Conservation (phyloP, 2,888 invertebrate genomes). For the Bombylius major region DNA sequence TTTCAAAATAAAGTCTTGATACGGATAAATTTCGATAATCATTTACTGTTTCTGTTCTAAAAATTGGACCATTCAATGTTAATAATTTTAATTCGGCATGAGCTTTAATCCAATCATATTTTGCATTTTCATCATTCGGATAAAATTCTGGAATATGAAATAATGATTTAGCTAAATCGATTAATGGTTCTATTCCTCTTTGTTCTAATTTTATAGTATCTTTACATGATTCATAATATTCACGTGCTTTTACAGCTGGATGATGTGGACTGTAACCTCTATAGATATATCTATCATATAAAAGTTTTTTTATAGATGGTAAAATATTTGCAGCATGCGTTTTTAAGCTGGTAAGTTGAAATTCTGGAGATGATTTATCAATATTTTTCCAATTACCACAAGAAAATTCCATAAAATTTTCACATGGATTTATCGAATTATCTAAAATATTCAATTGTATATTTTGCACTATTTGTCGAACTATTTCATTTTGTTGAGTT, state of each 20-base stretch:
- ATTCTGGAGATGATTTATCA: neutral
- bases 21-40: too few relatives aligned
- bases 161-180: neutral
- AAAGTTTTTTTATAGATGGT: too few relatives aligned
- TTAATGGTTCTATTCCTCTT: neutral
- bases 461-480: too few relatives aligned
- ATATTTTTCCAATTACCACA: neutral
- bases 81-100: neutral
- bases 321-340: neutral
- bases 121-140: neutral
- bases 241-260: neutral
- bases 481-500: too few relatives aligned
- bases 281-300: too few relatives aligned
- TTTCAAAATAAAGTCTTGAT: too few relatives aligned
- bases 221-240: constrained; percentile 2
- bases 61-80: too few relatives aligned
- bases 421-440: neutral
- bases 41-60: too few relatives aligned
- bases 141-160: too few relatives aligned
- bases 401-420: neutral
- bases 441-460: neutral
- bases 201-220: neutral
- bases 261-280: neutral
- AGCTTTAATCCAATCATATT: neutral
- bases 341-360: neutral